Conservation (phyloP, 2,888 invertebrate species). For the Standfussiana lucernea region DNA sequence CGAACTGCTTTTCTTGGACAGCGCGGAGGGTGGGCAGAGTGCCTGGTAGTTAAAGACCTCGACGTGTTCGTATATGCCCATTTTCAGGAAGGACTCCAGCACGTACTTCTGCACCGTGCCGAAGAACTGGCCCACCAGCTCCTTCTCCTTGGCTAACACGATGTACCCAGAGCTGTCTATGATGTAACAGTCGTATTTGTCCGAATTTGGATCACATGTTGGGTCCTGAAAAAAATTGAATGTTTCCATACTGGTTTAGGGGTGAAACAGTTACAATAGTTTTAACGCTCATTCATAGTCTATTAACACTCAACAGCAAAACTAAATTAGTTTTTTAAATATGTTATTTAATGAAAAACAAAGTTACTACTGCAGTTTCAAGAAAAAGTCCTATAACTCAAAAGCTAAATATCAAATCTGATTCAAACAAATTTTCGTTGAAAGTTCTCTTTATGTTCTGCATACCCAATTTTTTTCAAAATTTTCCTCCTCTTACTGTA, state of each 20-base stretch:
- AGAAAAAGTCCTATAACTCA: not conserved
- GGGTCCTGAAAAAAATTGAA: slow-evolving; percentile 76
- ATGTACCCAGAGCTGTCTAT: slow-evolving; percentile 98
- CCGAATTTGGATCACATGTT: slow-evolving; percentile 88
- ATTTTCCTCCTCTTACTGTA: too few relatives aligned
- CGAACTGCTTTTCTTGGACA: slow-evolving; percentile 73
- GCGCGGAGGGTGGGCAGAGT: slow-evolving; percentile 89
- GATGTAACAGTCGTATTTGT: slow-evolving; percentile 95
- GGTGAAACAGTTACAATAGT: not conserved
- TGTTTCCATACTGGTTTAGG: not conserved
- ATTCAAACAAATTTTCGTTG: not conserved
- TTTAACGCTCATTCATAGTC: not conserved
- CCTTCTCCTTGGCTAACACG: slow-evolving; percentile 92
- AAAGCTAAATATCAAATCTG: not conserved
- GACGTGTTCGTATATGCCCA: slow-evolving; percentile 93
- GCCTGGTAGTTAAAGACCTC: slow-evolving; percentile 96
- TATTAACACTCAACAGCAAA: not conserved
- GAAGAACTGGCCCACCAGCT: slow-evolving; percentile 95
- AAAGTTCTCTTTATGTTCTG: too few relatives aligned
- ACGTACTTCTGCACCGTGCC: slow-evolving; percentile 93
- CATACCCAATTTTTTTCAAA: too few relatives aligned
- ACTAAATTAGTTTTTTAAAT: too few relatives aligned
- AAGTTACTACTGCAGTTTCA: too few relatives aligned
- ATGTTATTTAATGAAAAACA: too few relatives aligned
- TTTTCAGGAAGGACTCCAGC: slow-evolving; percentile 93